A percentile compares a stretch with the other conserved stretches of the same genome.
Conservation (phyloP, 2,797 vertebrate genomes). For the Chaenodraco wilsoni region DNA sequence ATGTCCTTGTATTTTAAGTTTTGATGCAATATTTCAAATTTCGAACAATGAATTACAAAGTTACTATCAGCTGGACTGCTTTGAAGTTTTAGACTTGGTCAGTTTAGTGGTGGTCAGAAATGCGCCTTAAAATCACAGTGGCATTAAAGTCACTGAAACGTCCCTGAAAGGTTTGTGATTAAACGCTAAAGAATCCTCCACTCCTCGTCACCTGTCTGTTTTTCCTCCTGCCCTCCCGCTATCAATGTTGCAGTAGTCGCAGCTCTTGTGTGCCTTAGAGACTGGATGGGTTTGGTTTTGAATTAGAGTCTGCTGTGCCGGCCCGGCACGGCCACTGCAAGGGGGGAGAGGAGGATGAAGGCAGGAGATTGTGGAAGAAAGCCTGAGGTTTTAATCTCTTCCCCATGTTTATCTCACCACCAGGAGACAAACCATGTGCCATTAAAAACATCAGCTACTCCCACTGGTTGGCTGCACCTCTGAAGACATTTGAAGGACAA, state of each 20-base stretch:
- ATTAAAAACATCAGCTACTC: conserved; percentile 82
- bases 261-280: conserved; percentile 23
- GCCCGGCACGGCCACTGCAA: conserved; percentile 70
- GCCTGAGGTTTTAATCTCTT: conserved; percentile 83
- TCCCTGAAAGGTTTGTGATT: conserved; percentile 64
- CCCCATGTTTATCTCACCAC: conserved; percentile 82
- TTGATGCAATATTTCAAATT: conserved; percentile 22
- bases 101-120: conserved; percentile 53
- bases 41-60: conserved; percentile 10
- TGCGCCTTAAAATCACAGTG: conserved; percentile 43
- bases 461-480: conserved; percentile 75
- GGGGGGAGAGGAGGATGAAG: conserved; percentile 70
- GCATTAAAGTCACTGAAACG: conserved; percentile 36
- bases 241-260: conserved; percentile 26
- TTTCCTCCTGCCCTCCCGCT: conserved; percentile 23
- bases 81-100: conserved; percentile 22
- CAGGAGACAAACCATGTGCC: conserved; percentile 80
- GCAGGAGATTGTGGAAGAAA: conserved; percentile 80
- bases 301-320: conserved; percentile 70
- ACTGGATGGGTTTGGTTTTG: conserved; percentile 67
- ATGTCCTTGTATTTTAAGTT: background rate
- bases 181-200: conserved; percentile 53
- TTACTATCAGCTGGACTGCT: conserved; percentile 34
- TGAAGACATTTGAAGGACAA: conserved; percentile 80
- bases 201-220: conserved; percentile 58